These are phyloP conservation scores for Drosophila paramelanica DNA, from an alignment of 2,888 invertebrate genomes.

Conservation along the genomic window DNA sequence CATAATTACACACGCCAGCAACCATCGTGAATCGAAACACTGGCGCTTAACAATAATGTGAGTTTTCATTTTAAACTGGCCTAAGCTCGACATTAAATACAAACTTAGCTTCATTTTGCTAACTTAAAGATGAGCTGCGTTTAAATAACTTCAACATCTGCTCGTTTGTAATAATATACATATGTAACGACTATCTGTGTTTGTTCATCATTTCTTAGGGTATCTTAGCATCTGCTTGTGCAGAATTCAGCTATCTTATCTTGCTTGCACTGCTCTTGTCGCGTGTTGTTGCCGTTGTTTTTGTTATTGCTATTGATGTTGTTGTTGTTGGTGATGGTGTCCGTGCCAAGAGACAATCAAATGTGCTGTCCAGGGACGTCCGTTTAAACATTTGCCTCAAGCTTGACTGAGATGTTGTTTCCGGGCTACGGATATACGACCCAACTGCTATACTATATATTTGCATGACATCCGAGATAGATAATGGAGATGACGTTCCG, in stretches of 20 bases:
- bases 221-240: neutral
- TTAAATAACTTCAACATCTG: neutral
- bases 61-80: neutral
- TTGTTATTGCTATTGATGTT: neutral
- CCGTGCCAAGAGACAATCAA: constrained; percentile 3
- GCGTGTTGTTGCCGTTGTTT: neutral
- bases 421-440: constrained; percentile 6
- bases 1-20: constrained; percentile 52
- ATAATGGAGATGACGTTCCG: neutral
- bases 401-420: constrained; percentile 1
- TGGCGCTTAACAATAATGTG: constrained; percentile 1
- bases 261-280: neutral
- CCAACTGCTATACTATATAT: neutral
- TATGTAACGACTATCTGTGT: neutral
- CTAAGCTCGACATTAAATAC: neutral
- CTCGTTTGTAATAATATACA: neutral
- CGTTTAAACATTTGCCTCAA: constrained; percentile 4
- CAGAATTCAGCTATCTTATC: neutral
- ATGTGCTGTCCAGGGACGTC: constrained; percentile 6
- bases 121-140: neutral
- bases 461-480: neutral
- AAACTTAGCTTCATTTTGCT: too few relatives aligned
- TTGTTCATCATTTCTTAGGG: neutral
- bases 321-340: neutral
- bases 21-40: neutral